Conservation (phyloP, 2,797 vertebrate species). For the Pempheris klunzingeri region DNA sequence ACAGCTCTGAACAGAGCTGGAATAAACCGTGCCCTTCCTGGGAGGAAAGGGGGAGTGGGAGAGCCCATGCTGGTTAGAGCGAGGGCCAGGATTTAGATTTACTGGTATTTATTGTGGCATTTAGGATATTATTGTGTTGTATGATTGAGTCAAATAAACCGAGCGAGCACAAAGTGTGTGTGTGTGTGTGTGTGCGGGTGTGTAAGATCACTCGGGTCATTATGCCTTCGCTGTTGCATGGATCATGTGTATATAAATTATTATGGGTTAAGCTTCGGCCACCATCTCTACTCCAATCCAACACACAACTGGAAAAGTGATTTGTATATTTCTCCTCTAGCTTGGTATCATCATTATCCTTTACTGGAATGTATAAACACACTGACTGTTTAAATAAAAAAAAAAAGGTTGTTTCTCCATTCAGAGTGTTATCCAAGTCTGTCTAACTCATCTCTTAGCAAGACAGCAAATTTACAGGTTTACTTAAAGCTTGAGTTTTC, state of each 20-base stretch:
- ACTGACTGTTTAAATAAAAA: background rate
- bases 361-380: background rate
- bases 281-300: background rate
- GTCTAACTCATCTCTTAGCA: no score
- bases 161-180: constrained; percentile 20
- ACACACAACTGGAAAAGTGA: background rate
- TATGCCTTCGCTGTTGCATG: background rate
- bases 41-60: background rate
- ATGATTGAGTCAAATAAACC: constrained; percentile 31
- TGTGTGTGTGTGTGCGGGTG: constrained; percentile 3
- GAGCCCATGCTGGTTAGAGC: constrained; percentile 8
- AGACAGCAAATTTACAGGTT: background rate
- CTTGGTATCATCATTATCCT: background rate
- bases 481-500: background rate
- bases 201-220: constrained; percentile 25
- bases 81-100: constrained; percentile 22
- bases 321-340: constrained; percentile 11
- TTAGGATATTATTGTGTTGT: constrained; percentile 12
- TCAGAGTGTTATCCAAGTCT: background rate
- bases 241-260: constrained; percentile 20
- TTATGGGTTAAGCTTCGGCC: constrained; percentile 10
- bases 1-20: constrained; percentile 7
- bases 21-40: constrained; percentile 12
- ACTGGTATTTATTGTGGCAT: constrained; percentile 18
- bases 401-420: background rate